phyloP scores from a whole-genome alignment of 2,797 vertebrate genomes.

The Malurus leucopterus region DNA sequence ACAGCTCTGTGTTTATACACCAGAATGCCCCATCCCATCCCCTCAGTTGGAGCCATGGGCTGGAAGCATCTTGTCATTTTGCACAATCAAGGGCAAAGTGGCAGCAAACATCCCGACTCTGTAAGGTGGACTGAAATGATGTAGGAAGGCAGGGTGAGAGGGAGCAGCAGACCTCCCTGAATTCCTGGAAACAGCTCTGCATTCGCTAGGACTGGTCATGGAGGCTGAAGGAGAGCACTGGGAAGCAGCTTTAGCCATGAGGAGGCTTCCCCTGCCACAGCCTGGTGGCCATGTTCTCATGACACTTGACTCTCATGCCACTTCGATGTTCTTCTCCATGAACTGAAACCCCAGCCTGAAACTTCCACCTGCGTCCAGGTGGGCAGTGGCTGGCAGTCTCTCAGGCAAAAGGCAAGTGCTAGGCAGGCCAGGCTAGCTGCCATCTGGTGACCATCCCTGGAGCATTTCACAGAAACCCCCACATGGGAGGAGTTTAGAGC shows the following conservation, averaged over 20 bases:
- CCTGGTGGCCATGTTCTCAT: background rate
- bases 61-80: background rate
- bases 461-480: background rate
- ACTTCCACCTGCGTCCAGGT: background rate
- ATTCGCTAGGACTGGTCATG: fast-evolving
- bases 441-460: background rate
- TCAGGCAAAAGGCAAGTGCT: background rate
- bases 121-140: fast-evolving
- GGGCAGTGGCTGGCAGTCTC: background rate
- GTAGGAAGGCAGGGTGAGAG: background rate
- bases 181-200: background rate
- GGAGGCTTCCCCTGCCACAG: background rate
- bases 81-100: background rate
- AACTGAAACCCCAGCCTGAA: background rate
- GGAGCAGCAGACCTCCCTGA: background rate
- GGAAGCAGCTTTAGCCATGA: background rate
- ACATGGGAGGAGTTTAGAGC: background rate
- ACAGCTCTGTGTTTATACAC: background rate
- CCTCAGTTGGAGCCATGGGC: background rate
- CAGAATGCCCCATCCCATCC: background rate
- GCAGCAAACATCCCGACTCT: background rate
- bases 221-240: background rate
- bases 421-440: background rate
- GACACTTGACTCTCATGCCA: background rate
- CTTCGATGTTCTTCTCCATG: too few relatives aligned